A percentile compares a stretch with the other conserved stretches of the same genome.
These are phyloP conservation scores for Bimastos eiseni DNA, from an alignment of 2,888 invertebrate genomes.

Conservation along the genomic window DNA sequence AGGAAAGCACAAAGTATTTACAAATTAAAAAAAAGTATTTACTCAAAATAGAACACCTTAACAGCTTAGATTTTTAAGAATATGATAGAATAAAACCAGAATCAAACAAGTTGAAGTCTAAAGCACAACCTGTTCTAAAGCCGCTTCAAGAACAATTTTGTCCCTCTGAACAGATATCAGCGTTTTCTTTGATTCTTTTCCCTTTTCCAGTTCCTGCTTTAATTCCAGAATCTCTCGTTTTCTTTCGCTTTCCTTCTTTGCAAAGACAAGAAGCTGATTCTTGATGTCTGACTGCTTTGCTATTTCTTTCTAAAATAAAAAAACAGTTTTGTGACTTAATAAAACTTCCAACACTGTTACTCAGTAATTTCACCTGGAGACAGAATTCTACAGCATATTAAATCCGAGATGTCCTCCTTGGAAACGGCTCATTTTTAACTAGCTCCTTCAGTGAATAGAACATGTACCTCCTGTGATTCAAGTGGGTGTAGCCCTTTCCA, in stretches of 20 bases:
- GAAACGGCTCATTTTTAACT: background rate
- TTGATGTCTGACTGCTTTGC: background rate
- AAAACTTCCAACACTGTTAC: background rate
- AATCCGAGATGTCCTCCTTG: background rate
- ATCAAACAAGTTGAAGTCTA: background rate
- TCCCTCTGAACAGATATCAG: background rate
- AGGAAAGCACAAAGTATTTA: too few relatives aligned
- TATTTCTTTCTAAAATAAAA: slow-evolving; percentile 6
- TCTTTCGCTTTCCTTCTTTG: background rate
- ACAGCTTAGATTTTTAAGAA: background rate
- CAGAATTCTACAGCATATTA: background rate
- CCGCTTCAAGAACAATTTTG: background rate
- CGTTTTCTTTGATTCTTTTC: background rate
- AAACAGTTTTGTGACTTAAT: background rate
- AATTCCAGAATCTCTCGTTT: background rate
- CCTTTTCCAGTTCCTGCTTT: background rate
- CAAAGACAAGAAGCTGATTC: slow-evolving; percentile 9
- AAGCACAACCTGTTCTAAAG: background rate
- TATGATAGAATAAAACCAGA: background rate
- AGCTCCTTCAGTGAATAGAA: background rate
- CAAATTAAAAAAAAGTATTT: background rate
- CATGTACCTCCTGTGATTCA: too few relatives aligned
- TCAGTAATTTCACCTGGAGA: background rate
- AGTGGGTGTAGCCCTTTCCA: too few relatives aligned
- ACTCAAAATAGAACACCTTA: background rate